Percentiles rank a stretch among this genome's conserved stretches.
These are phyloP conservation scores for Scaptodrosophila latifasciaeformis DNA, from an alignment of 2,888 invertebrate genomes.

Conservation along the genomic window DNA sequence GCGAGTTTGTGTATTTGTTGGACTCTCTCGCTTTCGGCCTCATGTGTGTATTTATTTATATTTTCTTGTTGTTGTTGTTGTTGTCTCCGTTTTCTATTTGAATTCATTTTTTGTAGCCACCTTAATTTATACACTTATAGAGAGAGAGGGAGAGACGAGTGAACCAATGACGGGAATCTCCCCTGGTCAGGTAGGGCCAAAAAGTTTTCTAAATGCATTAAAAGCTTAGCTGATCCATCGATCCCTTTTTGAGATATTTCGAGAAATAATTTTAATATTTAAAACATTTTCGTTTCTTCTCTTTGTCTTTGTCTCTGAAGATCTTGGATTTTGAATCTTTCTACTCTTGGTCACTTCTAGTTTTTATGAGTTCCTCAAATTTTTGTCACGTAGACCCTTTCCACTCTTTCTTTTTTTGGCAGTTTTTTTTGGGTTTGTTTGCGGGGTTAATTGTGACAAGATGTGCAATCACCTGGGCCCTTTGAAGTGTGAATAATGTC, in stretches of 20 bases:
- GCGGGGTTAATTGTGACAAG: too few relatives aligned
- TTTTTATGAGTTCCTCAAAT: conserved; percentile 9
- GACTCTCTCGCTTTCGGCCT: conserved; percentile 16
- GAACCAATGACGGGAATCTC: too few relatives aligned
- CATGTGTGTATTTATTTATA: conserved; percentile 42
- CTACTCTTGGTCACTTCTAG: too few relatives aligned
- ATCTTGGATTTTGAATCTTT: conserved; percentile 19
- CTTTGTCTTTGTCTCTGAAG: conserved; percentile 16
- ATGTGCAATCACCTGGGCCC: conserved; percentile 57
- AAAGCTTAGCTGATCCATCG: conserved; percentile 28
- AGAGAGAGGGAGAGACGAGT: too few relatives aligned
- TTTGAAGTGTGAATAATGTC: conserved; percentile 66
- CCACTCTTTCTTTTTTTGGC: too few relatives aligned
- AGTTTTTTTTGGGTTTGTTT: too few relatives aligned
- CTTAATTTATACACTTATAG: too few relatives aligned
- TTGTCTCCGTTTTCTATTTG: conserved; percentile 35
- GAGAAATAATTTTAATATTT: conserved; percentile 3
- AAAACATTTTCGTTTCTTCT: conserved; percentile 6
- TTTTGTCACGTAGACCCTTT: conserved; percentile 50
- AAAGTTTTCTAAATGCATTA: conserved; percentile 35
- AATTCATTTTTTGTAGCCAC: conserved; percentile 50
- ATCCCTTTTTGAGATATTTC: background rate
- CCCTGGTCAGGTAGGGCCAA: conserved; percentile 26
- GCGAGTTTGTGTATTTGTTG: conserved; percentile 42
- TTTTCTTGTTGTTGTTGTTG: conserved; percentile 37